These are phyloP conservation scores for Adelognathus sp. DNA, from an alignment of 2,888 invertebrate genomes.

Conservation along the genomic window DNA sequence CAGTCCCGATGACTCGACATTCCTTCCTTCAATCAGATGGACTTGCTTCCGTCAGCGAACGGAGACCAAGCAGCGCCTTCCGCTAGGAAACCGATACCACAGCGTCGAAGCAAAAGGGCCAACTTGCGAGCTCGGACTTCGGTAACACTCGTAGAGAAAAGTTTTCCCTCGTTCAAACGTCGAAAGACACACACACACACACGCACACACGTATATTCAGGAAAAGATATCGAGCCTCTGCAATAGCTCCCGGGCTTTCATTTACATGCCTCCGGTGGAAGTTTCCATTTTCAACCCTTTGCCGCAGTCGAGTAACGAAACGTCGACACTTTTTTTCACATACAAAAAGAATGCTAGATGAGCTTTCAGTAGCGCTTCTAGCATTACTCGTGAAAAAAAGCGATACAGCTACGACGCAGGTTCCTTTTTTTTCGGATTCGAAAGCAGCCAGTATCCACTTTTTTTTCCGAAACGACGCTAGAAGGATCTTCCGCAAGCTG, in stretches of 20 bases:
- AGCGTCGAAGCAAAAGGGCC: not conserved
- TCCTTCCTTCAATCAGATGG: no score
- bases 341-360: not conserved
- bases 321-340: not conserved
- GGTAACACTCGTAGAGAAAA: slow-evolving; percentile 3
- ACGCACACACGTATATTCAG: not conserved
- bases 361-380: not conserved
- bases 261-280: not conserved
- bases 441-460: not conserved
- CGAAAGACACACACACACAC: not conserved
- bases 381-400: not conserved
- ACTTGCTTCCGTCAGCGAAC: not conserved
- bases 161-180: not conserved
- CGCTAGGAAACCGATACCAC: not conserved
- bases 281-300: not conserved
- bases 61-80: not conserved
- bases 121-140: not conserved
- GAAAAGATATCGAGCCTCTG: not conserved
- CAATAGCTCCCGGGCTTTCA: not conserved
- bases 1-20: not conserved
- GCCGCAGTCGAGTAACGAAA: not conserved
- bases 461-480: not conserved
- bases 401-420: not conserved
- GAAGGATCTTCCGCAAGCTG: not conserved
- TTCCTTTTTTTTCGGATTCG: not conserved